Evolutionary conservation across 2,797 vertebrate species (phyloP).

Genomic region (Aulostomus chinensis): DNA sequence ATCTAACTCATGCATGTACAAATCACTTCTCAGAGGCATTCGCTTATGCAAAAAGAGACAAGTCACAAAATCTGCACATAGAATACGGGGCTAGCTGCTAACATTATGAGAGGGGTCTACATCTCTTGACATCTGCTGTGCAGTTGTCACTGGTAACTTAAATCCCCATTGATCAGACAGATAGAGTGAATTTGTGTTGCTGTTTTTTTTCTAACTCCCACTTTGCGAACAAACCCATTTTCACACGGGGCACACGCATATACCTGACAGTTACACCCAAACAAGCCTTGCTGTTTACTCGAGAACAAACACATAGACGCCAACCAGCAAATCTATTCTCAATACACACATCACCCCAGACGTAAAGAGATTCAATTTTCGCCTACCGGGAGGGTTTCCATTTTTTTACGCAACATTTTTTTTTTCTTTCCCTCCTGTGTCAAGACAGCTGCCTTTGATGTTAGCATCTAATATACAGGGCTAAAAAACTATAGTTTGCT

Average conservation of each 20-base stretch:
- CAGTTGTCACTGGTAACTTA: slow-evolving; percentile 80
- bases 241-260: slow-evolving; percentile 77
- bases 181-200: slow-evolving; percentile 75
- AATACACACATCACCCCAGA: slow-evolving; percentile 83
- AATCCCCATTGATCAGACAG: slow-evolving; percentile 82
- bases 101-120: slow-evolving; percentile 59
- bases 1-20: slow-evolving; percentile 65
- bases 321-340: slow-evolving; percentile 83
- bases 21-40: slow-evolving; percentile 67
- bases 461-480: slow-evolving; percentile 82
- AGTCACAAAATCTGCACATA: slow-evolving; percentile 65
- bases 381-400: slow-evolving; percentile 81
- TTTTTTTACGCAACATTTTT: slow-evolving; percentile 77
- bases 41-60: slow-evolving; percentile 67
- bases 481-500: slow-evolving; percentile 84
- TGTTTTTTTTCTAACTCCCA: slow-evolving; percentile 78
- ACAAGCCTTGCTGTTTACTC: slow-evolving; percentile 80
- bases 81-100: slow-evolving; percentile 57
- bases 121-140: slow-evolving; percentile 77
- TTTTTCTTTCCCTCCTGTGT: slow-evolving; percentile 74
- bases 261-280: slow-evolving; percentile 84
- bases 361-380: slow-evolving; percentile 83
- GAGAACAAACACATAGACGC: slow-evolving; percentile 81
- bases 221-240: slow-evolving; percentile 82
- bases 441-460: slow-evolving; percentile 83